phyloP scores from a whole-genome alignment of 1,140 invertebrate genomes.

The Drosophila subpulchrella region DNA sequence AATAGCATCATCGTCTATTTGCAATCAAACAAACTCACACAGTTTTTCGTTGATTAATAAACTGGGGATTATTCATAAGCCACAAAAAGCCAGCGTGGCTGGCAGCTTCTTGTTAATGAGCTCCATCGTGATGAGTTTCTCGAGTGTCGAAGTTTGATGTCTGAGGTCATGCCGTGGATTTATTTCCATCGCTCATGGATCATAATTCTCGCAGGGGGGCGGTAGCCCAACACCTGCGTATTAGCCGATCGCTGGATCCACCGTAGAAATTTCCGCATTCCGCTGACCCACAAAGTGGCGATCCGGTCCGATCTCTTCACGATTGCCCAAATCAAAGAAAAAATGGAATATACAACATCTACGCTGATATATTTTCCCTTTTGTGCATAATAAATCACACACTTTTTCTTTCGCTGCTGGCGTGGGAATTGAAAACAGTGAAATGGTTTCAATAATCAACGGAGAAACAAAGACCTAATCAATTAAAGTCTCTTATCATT shows the following conservation, averaged over 20 bases:
- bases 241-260: slow-evolving; percentile 32
- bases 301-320: slow-evolving; percentile 12
- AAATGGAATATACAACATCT: slow-evolving; percentile 27
- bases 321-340: slow-evolving; percentile 14
- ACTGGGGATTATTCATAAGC: slow-evolving; percentile 75
- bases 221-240: slow-evolving; percentile 74
- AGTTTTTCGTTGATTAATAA: slow-evolving; percentile 71
- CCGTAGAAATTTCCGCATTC: slow-evolving; percentile 66
- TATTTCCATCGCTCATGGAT: slow-evolving; percentile 78
- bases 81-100: slow-evolving; percentile 53
- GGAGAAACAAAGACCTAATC: slow-evolving; percentile 72
- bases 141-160: slow-evolving; percentile 75
- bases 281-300: slow-evolving; percentile 25
- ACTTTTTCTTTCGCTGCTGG: slow-evolving; percentile 60
- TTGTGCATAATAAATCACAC: slow-evolving; percentile 48
- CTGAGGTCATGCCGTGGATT: slow-evolving; percentile 79
- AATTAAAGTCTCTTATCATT: slow-evolving; percentile 84
- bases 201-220: slow-evolving; percentile 61
- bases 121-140: slow-evolving; percentile 70
- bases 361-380: slow-evolving; percentile 48
- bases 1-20: slow-evolving; percentile 78
- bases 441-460: slow-evolving; percentile 75
- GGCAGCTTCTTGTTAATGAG: slow-evolving; percentile 81
- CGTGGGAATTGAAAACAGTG: slow-evolving; percentile 74
- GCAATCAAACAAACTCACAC: slow-evolving; percentile 58